These are phyloP conservation scores for Ptychoptera contaminata DNA, from an alignment of 2,888 invertebrate species.

Conservation along the genomic window DNA sequence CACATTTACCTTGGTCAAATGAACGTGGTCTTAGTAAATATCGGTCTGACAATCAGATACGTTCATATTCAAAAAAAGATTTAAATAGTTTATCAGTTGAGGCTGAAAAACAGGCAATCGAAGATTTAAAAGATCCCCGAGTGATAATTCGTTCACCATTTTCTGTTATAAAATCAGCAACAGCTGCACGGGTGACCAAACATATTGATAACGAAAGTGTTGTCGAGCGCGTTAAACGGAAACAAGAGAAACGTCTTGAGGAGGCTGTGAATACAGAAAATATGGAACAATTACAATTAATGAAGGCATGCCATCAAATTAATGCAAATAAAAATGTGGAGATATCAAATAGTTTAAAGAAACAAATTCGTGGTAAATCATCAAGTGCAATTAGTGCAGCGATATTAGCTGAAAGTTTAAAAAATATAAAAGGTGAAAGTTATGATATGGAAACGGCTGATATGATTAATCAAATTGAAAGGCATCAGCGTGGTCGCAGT, in stretches of 20 bases:
- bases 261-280: constrained; percentile 35
- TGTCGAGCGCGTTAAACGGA: constrained; percentile 30
- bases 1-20: constrained; percentile 60
- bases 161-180: constrained; percentile 36
- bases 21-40: constrained; percentile 53
- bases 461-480: not conserved
- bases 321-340: constrained; percentile 31
- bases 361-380: constrained; percentile 51
- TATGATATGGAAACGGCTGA: constrained; percentile 18
- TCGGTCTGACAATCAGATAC: constrained; percentile 44
- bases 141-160: constrained; percentile 29
- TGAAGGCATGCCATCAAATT: constrained; percentile 18
- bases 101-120: constrained; percentile 52
- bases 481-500: constrained; percentile 19
- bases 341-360: constrained; percentile 33
- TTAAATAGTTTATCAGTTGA: constrained; percentile 47
- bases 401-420: constrained; percentile 40
- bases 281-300: constrained; percentile 33
- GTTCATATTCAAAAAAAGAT: constrained; percentile 51
- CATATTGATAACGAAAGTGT: constrained; percentile 32
- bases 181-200: constrained; percentile 34
- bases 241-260: constrained; percentile 40
- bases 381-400: constrained; percentile 56
- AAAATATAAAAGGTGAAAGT: constrained; percentile 26
- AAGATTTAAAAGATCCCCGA: constrained; percentile 35